These are phyloP conservation scores for Lasioglossum oenotherae DNA, from an alignment of 2,888 invertebrate genomes.

Conservation along the genomic window DNA sequence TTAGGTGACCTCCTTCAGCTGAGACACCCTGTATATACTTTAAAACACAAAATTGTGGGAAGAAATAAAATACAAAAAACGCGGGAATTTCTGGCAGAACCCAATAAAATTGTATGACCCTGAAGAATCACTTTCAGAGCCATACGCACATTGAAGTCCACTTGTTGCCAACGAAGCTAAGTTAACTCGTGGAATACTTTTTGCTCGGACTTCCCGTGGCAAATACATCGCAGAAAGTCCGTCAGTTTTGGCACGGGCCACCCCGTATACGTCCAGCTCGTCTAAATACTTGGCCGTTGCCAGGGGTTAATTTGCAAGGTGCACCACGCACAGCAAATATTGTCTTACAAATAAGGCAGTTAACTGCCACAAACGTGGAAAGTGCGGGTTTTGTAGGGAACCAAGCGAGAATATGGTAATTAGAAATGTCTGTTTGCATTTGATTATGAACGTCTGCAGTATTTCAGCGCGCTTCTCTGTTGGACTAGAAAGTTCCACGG, in stretches of 20 bases:
- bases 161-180: too few species aligned
- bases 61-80: too few species aligned
- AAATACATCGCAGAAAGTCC: background rate
- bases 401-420: constrained; percentile 14
- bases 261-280: background rate
- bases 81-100: too few species aligned
- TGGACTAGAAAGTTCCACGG: background rate
- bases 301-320: constrained; percentile 20
- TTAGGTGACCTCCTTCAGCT: too few species aligned
- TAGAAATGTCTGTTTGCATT: constrained; percentile 2
- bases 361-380: background rate
- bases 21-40: too few species aligned
- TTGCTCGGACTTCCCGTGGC: background rate
- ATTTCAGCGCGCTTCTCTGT: background rate
- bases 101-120: too few species aligned
- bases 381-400: background rate
- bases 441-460: background rate
- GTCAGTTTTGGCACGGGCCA: background rate
- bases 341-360: constrained; percentile 26
- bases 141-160: too few species aligned
- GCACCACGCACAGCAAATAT: constrained; percentile 13
- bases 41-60: too few species aligned
- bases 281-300: background rate
- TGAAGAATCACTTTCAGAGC: too few species aligned
- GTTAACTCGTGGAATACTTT: background rate